Evolutionary conservation across 2,113 vertebrate species (phyloP), one percentile per base, ranked within the genome.

Genomic region (Psilopogon haemacephalus): DNA sequence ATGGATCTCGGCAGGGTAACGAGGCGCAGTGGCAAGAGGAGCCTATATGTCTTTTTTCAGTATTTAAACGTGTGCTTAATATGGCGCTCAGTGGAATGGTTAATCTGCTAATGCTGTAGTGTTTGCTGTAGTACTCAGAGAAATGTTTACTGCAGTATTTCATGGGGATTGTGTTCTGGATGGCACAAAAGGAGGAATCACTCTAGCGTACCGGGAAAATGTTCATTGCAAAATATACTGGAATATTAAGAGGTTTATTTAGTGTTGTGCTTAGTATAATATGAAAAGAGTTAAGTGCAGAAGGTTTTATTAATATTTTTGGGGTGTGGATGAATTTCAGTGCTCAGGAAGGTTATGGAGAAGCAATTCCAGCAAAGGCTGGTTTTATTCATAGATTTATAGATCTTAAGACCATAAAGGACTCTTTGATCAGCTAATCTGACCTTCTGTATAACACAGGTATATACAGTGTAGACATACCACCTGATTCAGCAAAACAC

Each of bases 121-220:
- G 97, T 97, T 97, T 97, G 96, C 96, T 95, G 96, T 94, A 96
- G 96, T 96, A 96, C 95, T 97, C 97, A 97, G 93, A 95, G 97
- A 97, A 97, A 97, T 97, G 97, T 97, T 97, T 97, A 97, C 96
- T 96, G 96, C 97, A 95, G 97, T 97, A 97, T 97, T 97, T 97
- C 97, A 97, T 95, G 95, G 94, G 95, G 95, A 97, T 96, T 97
- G 97, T 97, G 96, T 96, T 96, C 95, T 94, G 95, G 95, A 96
- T 96, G 96, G 95, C 95, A 96, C 96, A 97, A 97, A 97, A 97
- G 95, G 95, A 97, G 97, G 96, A 97, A 97, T 94, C 92, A 71
- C 94, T 97, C 95, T 97, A 96, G 96, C 96, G 94, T 97, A 96
- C 96, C 60, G 5, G 79, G 90, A 94, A 95, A 96, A 97, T 96